Evolutionary conservation across 2,113 vertebrate species (phyloP).

Genomic region (Apistogramma diplotaenia): DNA sequence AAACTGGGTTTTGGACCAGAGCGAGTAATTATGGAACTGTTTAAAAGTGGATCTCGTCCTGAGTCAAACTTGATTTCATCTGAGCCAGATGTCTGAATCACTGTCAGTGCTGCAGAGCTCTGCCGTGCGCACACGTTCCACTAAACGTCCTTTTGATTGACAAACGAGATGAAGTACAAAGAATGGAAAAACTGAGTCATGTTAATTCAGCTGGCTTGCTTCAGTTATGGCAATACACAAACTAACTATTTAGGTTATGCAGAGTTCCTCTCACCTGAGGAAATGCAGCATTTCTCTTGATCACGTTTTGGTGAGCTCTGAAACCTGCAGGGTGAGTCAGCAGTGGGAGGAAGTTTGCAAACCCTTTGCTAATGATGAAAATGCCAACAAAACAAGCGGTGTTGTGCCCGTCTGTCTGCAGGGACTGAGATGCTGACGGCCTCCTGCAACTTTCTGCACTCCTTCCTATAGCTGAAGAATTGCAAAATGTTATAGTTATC

Average conservation of each 20-base stretch:
- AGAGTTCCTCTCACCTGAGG: neutral
- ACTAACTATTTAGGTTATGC: neutral
- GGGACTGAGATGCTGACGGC: too few species aligned
- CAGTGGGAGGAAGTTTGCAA: neutral
- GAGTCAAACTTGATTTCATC: neutral
- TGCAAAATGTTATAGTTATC: too few species aligned
- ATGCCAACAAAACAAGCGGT: neutral
- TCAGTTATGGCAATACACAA: neutral
- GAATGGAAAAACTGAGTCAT: neutral
- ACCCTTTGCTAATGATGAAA: neutral
- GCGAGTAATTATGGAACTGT: neutral
- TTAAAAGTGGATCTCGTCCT: neutral
- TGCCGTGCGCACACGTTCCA: neutral
- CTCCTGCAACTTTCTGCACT: too few species aligned
- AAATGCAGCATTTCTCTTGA: neutral
- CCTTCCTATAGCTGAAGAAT: too few species aligned
- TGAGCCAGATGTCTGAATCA: neutral
- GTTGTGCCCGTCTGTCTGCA: too few species aligned
- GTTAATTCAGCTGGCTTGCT: neutral
- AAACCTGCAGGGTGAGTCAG: constrained; percentile 1
- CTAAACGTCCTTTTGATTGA: neutral
- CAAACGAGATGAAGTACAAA: neutral
- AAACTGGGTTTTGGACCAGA: neutral
- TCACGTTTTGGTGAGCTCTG: neutral
- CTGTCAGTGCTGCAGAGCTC: neutral